A percentile compares a stretch with the other conserved stretches of the same genome.
phyloP scores from a whole-genome alignment of 1,140 invertebrate species.

The Diabrotica undecimpunctata region DNA sequence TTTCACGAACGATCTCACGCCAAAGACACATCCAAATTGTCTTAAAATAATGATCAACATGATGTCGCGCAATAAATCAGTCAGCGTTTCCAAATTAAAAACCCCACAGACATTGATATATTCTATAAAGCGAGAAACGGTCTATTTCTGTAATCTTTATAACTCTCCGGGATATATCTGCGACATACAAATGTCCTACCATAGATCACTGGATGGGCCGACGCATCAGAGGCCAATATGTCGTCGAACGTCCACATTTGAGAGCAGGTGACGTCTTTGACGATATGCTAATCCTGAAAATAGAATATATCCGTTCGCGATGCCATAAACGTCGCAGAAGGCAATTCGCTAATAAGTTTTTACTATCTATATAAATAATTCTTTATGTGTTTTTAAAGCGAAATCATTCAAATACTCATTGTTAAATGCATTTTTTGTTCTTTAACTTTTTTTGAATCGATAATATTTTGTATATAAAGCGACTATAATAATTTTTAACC shows the following conservation, averaged over 20 bases:
- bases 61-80: conserved; percentile 15
- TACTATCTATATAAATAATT: too few relatives aligned
- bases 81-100: conserved; percentile 16
- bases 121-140: conserved; percentile 12
- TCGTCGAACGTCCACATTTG: conserved; percentile 29
- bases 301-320: conserved; percentile 1
- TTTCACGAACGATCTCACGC: too few relatives aligned
- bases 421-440: too few relatives aligned
- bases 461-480: too few relatives aligned
- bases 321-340: too few relatives aligned
- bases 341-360: too few relatives aligned
- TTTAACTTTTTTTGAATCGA: too few relatives aligned
- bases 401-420: too few relatives aligned
- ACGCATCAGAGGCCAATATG: conserved; percentile 15
- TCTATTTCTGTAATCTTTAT: conserved; percentile 20
- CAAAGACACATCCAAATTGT: not conserved
- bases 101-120: conserved; percentile 11
- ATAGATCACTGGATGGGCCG: conserved; percentile 30
- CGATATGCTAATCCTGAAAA: conserved; percentile 13
- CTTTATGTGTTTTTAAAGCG: too few relatives aligned
- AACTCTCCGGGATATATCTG: conserved; percentile 14
- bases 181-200: conserved; percentile 25
- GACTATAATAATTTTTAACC: too few relatives aligned
- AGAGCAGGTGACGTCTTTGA: conserved; percentile 24
- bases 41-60: conserved; percentile 16